phyloP scores from a whole-genome alignment of 2,797 vertebrate genomes.

The Remorina albescens region DNA sequence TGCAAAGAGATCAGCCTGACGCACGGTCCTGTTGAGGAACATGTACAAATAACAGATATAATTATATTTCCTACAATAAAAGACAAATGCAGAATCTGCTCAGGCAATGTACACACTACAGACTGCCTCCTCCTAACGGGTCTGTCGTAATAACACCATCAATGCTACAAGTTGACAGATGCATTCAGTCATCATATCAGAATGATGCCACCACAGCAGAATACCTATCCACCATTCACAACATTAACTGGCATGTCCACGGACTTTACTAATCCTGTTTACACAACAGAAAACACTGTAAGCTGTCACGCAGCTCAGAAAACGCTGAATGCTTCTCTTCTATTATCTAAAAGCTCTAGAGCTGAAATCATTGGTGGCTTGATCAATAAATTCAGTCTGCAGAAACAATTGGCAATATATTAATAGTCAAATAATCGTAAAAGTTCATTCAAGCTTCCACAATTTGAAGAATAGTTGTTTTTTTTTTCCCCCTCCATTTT shows the following conservation, averaged over 20 bases:
- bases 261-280: not conserved
- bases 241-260: not conserved
- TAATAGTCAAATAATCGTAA: too few relatives aligned
- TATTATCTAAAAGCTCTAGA: too few relatives aligned
- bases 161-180: not conserved
- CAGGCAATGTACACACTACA: not conserved
- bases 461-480: too few relatives aligned
- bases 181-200: not conserved
- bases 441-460: too few relatives aligned
- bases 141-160: not conserved
- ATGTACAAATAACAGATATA: not conserved
- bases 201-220: not conserved
- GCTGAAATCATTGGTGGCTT: too few relatives aligned
- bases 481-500: too few relatives aligned
- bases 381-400: too few relatives aligned
- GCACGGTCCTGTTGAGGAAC: not conserved
- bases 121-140: not conserved
- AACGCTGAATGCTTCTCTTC: not conserved
- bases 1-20: constrained; percentile 30
- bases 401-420: too few relatives aligned
- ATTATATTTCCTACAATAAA: not conserved
- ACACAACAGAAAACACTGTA: not conserved
- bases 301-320: too few relatives aligned
- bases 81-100: not conserved
- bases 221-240: not conserved